These are phyloP conservation scores for Bergia puertoricense DNA, from an alignment of 92 coral and sea anemone genomes.

Conservation along the genomic window DNA sequence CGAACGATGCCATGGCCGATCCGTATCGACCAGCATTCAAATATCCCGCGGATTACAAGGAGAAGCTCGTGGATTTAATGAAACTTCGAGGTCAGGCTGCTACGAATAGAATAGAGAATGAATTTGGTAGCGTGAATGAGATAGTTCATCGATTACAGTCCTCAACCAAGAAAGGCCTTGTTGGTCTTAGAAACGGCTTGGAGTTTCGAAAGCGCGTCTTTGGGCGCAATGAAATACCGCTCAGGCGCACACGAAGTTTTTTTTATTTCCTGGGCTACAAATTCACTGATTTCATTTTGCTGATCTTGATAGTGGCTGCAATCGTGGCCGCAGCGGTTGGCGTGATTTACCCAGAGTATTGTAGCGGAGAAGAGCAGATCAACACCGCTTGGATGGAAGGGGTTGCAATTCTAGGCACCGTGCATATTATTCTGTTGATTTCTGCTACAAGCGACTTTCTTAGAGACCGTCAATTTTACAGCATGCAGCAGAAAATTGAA, in stretches of 20 bases:
- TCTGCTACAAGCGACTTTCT: conserved; percentile 88
- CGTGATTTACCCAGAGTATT: conserved; percentile 68
- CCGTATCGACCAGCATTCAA: conserved; percentile 38
- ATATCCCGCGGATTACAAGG: conserved; percentile 58
- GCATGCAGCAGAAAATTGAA: conserved; percentile 69
- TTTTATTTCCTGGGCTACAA: conserved; percentile 65
- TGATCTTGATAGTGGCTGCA: conserved; percentile 67
- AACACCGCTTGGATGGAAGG: conserved; percentile 96
- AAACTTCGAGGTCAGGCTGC: conserved; percentile 50
- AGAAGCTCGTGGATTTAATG: conserved; percentile 67
- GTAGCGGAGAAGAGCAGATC: conserved; percentile 58
- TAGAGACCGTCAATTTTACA: conserved; percentile 81
- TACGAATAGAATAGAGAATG: conserved; percentile 45
- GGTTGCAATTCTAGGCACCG: conserved; percentile 82
- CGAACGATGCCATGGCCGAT: conserved; percentile 50
- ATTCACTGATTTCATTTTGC: conserved; percentile 69
- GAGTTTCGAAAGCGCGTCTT: conserved; percentile 57
- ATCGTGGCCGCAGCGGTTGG: conserved; percentile 71
- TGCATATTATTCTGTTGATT: conserved; percentile 74
- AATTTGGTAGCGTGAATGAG: conserved; percentile 57
- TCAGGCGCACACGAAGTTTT: conserved; percentile 51
- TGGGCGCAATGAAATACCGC: conserved; percentile 71
- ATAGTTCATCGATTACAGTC: conserved; percentile 69
- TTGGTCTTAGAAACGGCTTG: conserved; percentile 63
- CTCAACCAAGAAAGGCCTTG: conserved; percentile 72